Percentiles rank a stretch among this genome's conserved stretches.
Evolutionary conservation across 2,113 vertebrate genomes (phyloP).

Genomic region (Athene cunicularia): DNA sequence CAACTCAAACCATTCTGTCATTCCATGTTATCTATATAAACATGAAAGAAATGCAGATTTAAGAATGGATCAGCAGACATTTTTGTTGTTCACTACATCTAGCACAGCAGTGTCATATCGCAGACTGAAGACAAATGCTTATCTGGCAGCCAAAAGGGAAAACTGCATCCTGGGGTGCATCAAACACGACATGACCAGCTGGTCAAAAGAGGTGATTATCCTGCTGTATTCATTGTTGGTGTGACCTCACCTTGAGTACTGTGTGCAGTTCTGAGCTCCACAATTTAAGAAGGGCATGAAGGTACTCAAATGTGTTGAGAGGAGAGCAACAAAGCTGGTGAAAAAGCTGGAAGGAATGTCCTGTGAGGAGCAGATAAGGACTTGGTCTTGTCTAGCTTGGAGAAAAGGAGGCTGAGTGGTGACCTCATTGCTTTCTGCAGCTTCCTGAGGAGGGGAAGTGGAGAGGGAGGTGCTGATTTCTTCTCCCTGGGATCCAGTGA

Average conservation of each 20-base stretch:
- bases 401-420: background rate
- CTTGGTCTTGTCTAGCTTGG: background rate
- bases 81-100: background rate
- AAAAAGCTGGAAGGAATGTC: background rate
- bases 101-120: background rate
- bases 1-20: background rate
- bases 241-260: background rate
- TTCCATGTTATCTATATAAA: background rate
- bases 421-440: background rate
- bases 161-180: background rate
- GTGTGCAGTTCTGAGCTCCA: too few species aligned
- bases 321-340: background rate
- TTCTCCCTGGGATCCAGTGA: background rate
- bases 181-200: background rate
- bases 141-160: background rate
- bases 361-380: too few species aligned
- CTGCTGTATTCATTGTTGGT: rapidly evolving
- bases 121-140: background rate
- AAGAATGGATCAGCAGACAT: background rate
- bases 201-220: background rate
- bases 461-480: background rate
- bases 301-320: background rate
- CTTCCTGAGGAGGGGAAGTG: background rate
- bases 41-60: background rate
- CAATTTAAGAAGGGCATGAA: background rate